Evolutionary conservation across 2,888 invertebrate species (phyloP).

Genomic region (Ophion ellenae): DNA sequence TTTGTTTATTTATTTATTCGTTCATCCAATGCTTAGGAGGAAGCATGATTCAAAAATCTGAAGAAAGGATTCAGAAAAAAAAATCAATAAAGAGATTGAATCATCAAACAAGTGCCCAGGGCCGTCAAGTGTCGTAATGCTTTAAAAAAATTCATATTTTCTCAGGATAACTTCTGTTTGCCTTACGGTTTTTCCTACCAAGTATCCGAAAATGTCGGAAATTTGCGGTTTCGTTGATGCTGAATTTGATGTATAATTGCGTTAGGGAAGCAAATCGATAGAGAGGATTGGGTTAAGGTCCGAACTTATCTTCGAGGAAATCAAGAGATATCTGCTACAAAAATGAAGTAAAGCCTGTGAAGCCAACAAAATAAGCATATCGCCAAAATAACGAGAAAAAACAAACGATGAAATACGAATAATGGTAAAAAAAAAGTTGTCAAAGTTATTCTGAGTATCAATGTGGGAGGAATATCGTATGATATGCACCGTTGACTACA

Average conservation of each 20-base stretch:
- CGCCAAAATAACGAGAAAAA: slow-evolving; percentile 43
- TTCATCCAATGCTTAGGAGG: no score
- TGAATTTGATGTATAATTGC: neutral
- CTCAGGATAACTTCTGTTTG: neutral
- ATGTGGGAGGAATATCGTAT: slow-evolving; percentile 30
- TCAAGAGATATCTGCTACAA: slow-evolving; percentile 35
- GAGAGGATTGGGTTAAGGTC: slow-evolving; percentile 54
- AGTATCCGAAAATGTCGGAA: neutral
- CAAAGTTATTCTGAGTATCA: slow-evolving; percentile 16
- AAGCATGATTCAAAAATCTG: no score
- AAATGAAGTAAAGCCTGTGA: slow-evolving; percentile 18
- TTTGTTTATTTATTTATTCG: no score
- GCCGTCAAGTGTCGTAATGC: no score
- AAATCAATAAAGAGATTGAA: no score
- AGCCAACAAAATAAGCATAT: slow-evolving; percentile 40
- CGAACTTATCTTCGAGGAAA: slow-evolving; percentile 47
- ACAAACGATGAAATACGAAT: slow-evolving; percentile 54
- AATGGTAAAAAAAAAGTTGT: slow-evolving; percentile 15
- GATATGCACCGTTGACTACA: slow-evolving; percentile 84
- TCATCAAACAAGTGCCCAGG: no score
- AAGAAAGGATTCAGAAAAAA: no score
- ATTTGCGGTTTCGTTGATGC: neutral
- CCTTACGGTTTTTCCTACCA: neutral
- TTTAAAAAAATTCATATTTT: no score
- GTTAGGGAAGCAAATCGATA: slow-evolving; percentile 31